Base-by-base conservation (phyloP, 2,888 invertebrate genomes). In the Caenorhabditis doughertyi region DNA sequence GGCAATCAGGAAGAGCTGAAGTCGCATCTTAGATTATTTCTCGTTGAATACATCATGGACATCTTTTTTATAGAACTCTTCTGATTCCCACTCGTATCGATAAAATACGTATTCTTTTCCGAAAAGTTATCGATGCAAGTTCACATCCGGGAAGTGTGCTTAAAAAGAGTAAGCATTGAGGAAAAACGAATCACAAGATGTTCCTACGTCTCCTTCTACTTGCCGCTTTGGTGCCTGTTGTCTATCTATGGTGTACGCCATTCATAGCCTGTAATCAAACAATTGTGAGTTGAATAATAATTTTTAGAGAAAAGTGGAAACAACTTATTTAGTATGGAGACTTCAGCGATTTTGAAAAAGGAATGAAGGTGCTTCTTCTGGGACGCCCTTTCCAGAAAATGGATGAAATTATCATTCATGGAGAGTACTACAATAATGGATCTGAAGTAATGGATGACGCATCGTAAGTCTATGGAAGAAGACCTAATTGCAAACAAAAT, bases 251-350 rank as follows among this genome's bases (percentile, higher is more conserved):
- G 77, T 79, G 77, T n/a, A 79, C 77, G 7, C 77, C 77, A 16
- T 79, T 79, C 64, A 55, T 79, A 32, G 53, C 70, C 3, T 79
- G 77, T 32, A 79, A 79, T 55, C 70, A 70, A 32, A 79, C 77
- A 35, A 55, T 79, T 16, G 77, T 79, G 13, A 65, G 74, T 62
- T 21, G 23, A 32, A 47, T 2, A 18, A 4, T 18, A 18, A 18
- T 3, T 47, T 47, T 18, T 13, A 11, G 18, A n/a, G 0, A 7
- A 13, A 25, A 39, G 1, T n/a, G n/a, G n/a, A n/a, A n/a, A n/a
- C 0, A 25, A 3, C 0, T 9, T 18, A 53, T 79, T 70, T 27
- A 79, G 77, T 70, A 70, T 55, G 77, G 77, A 44, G 77, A 79
- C 64, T 79, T 79, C 47, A 70, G 55, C 25, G 77, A 79, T 49